Conservation (phyloP, 1,140 invertebrate genomes). For the Trinorchestia longiramus region DNA sequence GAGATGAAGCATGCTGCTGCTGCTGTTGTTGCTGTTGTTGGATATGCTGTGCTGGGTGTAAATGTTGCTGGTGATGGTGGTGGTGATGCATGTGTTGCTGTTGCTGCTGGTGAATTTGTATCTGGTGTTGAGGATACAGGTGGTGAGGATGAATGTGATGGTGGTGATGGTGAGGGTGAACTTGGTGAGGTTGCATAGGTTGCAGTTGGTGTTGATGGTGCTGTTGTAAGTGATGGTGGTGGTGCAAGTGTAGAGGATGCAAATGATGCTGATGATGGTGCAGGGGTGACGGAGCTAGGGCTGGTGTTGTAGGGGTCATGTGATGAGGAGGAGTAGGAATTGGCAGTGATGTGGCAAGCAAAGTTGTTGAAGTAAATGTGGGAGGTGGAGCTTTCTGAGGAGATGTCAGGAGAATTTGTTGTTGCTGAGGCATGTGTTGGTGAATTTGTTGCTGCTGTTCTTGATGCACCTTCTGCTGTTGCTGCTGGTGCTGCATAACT, state of each 20-base stretch:
- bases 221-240: conserved; percentile 31
- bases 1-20: neutral
- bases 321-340: conserved; percentile 17
- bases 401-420: conserved; percentile 7
- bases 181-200: conserved; percentile 48
- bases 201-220: conserved; percentile 40
- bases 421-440: conserved; percentile 14
- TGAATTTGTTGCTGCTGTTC: conserved; percentile 12
- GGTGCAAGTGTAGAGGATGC: conserved; percentile 17
- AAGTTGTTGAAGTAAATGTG: conserved; percentile 7
- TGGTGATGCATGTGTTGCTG: conserved; percentile 42
- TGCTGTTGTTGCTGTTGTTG: conserved; percentile 35
- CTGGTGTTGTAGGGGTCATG: conserved; percentile 12
- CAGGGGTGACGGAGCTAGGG: conserved; percentile 17
- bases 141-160: conserved; percentile 43
- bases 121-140: conserved; percentile 31
- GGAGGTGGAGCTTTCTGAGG: conserved; percentile 30
- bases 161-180: conserved; percentile 42
- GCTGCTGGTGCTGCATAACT: neutral
- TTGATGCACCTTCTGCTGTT: neutral
- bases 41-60: neutral
- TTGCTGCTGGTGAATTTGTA: conserved; percentile 40
- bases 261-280: conserved; percentile 37
- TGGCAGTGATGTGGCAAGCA: neutral
- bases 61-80: conserved; percentile 31